Conservation (phyloP, 2,797 vertebrate species). For the Lacerta viridis region DNA sequence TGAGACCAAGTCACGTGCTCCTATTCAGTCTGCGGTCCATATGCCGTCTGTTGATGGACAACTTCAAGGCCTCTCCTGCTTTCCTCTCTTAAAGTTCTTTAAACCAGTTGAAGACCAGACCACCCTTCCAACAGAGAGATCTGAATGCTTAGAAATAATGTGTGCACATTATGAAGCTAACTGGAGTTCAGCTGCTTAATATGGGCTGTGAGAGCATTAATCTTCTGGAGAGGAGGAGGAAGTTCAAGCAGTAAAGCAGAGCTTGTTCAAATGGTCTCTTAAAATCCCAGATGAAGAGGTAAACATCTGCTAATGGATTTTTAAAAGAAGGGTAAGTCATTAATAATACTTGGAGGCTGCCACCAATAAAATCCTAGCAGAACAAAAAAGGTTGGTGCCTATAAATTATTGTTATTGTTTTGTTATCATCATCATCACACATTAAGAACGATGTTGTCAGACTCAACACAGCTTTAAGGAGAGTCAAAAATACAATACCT, state of each 20-base stretch:
- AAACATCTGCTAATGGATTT: slow-evolving; percentile 36
- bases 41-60: neutral
- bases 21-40: no score
- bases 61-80: neutral
- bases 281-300: slow-evolving; percentile 22
- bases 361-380: slow-evolving; percentile 17
- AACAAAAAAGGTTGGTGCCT: neutral
- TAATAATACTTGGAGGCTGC: slow-evolving; percentile 1
- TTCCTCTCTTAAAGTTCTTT: neutral
- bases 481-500: neutral
- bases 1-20: no score
- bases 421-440: neutral
- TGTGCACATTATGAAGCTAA: slow-evolving; percentile 21
- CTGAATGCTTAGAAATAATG: slow-evolving; percentile 13
- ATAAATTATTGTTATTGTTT: neutral
- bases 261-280: slow-evolving; percentile 20
- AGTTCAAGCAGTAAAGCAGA: slow-evolving; percentile 17
- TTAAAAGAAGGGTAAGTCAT: slow-evolving; percentile 29
- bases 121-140: neutral
- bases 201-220: slow-evolving; percentile 29
- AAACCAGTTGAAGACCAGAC: neutral
- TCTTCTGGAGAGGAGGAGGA: slow-evolving; percentile 20
- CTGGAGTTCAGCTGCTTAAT: slow-evolving; percentile 28
- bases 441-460: neutral
- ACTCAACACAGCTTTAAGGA: neutral